A percentile compares a stretch with the other conserved stretches of the same genome.
Conservation (phyloP, 2,113 vertebrate species). For the Asarcornis scutulata region DNA sequence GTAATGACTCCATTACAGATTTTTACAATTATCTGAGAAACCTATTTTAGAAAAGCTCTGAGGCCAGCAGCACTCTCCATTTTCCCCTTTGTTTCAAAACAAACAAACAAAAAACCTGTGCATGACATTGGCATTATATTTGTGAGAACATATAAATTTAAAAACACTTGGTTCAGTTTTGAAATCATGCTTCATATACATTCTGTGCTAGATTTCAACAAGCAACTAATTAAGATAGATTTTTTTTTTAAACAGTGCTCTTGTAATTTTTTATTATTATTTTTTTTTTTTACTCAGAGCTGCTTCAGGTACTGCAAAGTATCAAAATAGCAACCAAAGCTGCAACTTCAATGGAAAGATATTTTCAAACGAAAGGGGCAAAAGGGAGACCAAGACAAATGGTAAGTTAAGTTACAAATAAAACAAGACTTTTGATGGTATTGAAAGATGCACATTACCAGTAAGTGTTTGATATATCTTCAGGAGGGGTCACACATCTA, state of each 20-base stretch:
- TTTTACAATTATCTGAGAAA: slow-evolving; percentile 1
- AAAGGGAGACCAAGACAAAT: not conserved
- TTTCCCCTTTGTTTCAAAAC: slow-evolving; percentile 15
- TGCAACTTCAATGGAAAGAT: not conserved
- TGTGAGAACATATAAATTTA: not conserved
- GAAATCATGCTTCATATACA: slow-evolving; percentile 6
- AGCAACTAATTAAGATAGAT: slow-evolving; percentile 64
- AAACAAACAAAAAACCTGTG: not conserved
- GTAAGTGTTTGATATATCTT: not conserved
- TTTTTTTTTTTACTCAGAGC: not conserved
- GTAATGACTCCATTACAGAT: not conserved
- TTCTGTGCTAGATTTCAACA: slow-evolving; percentile 40
- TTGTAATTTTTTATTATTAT: slow-evolving; percentile 29
- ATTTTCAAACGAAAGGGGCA: not conserved
- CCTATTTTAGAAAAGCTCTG: slow-evolving; percentile 16
- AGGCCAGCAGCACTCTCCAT: slow-evolving; percentile 33
- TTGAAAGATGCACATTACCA: not conserved
- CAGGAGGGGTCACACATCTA: not conserved
- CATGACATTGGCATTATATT: not conserved
- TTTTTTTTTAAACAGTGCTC: slow-evolving; percentile 18
- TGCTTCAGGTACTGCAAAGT: not conserved
- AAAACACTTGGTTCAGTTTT: not conserved
- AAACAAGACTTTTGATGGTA: not conserved
- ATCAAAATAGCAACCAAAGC: not conserved
- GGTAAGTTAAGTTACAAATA: not conserved